phyloP scores from a whole-genome alignment of 2,797 vertebrate species.

The Gallinago stenura region DNA sequence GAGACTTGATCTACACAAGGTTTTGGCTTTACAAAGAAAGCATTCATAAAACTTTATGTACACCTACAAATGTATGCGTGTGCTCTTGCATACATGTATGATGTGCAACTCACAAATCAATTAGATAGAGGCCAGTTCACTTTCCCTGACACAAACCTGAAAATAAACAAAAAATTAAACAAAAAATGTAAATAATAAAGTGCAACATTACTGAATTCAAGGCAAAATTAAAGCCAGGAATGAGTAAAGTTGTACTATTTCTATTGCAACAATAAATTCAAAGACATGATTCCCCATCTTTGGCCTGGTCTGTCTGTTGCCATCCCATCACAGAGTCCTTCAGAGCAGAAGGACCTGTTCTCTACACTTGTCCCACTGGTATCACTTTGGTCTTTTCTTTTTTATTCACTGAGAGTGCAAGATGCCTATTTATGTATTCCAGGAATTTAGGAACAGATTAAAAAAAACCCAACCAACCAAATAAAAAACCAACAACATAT shows the following conservation, averaged over 20 bases:
- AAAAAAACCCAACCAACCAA: background rate
- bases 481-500: background rate
- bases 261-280: background rate
- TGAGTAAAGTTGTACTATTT: background rate
- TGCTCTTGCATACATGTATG: fast-evolving
- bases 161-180: background rate
- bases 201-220: background rate
- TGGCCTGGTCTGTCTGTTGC: background rate
- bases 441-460: background rate
- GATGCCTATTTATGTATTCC: background rate
- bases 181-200: background rate
- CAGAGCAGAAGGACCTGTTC: background rate
- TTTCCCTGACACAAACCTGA: background rate
- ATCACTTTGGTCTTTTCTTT: background rate
- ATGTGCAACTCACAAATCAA: background rate
- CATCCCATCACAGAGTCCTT: background rate
- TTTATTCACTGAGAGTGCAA: background rate
- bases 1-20: background rate
- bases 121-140: background rate
- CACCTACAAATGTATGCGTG: background rate
- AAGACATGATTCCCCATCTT: background rate
- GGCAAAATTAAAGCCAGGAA: background rate
- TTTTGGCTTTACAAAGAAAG: background rate
- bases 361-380: background rate
- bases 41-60: background rate